These are phyloP conservation scores for Polydrusus tereticollis DNA, from an alignment of 2,888 invertebrate genomes.

Conservation along the genomic window DNA sequence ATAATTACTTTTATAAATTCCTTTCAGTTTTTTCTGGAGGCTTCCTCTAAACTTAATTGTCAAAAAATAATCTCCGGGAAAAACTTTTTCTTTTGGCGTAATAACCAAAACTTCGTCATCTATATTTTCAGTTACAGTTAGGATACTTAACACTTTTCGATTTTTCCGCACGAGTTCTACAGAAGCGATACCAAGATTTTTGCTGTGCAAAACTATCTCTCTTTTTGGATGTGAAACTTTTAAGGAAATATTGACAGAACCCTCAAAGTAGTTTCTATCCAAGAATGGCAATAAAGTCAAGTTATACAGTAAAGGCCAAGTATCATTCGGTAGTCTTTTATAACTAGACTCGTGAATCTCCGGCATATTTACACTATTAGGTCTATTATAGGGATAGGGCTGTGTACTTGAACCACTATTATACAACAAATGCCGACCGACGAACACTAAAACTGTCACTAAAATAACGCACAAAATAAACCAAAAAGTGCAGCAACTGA, in stretches of 20 bases:
- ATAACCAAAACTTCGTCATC: constrained; percentile 59
- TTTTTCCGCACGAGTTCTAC: constrained; percentile 52
- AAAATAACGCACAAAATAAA: constrained; percentile 62
- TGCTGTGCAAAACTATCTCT: constrained; percentile 59
- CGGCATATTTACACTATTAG: background rate
- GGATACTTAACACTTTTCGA: constrained; percentile 49
- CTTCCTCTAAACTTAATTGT: constrained; percentile 74
- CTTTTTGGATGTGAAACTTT: constrained; percentile 61
- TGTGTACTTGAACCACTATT: constrained; percentile 42
- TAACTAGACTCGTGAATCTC: constrained; percentile 15
- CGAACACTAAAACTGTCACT: constrained; percentile 62
- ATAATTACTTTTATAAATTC: constrained; percentile 80
- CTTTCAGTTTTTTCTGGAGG: constrained; percentile 75
- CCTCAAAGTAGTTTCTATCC: constrained; percentile 71
- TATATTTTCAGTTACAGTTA: constrained; percentile 58
- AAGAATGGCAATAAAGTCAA: constrained; percentile 76
- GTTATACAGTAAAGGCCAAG: constrained; percentile 75
- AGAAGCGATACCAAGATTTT: constrained; percentile 58
- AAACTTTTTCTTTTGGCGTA: constrained; percentile 56
- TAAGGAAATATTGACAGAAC: constrained; percentile 71
- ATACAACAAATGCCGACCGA: constrained; percentile 60
- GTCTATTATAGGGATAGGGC: background rate
- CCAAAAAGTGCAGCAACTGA: constrained; percentile 63
- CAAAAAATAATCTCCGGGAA: constrained; percentile 70
- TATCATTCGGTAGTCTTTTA: constrained; percentile 71